Base-by-base conservation (phyloP, 2,113 vertebrate species). In the Platysternon megacephalum region DNA sequence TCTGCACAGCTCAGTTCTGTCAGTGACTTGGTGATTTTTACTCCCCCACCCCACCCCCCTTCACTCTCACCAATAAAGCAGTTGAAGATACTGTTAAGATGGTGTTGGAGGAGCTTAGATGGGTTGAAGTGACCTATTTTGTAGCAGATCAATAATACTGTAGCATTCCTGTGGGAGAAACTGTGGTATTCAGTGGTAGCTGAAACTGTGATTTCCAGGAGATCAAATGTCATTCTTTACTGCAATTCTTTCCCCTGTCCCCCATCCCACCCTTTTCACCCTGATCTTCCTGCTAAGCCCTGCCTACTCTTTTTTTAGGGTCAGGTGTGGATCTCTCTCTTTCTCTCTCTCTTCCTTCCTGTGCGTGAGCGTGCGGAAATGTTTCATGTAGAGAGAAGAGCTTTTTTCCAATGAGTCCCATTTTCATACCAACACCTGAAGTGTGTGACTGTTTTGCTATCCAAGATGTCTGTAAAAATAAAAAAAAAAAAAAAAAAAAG, bases 381-480 rank as follows among this genome's bases (percentile, higher is more conserved):
- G 90, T 93, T 98, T 98, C 89, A 22, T 91, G 28, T 94, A 87
- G 95, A 93, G 80, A 88, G 79, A 74, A 48, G 87, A 8, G 19
- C 93, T 94, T 94, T 89, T 95, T 89, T 94, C 93, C 94, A 80
- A 35, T 24, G 52, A 83, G 95, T 86, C 87, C 91, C 91, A 32
- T 95, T 92, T 95, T 91, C 74, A 85, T 97, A 84, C 48, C 35
- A 61, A 87, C 65, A 85, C 84, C 93, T 96, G 90, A 83, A 84
- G 86, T 96, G 95, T 97, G 97, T 98, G 98, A 97, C 97, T 98
- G 97, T 97, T 97, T 92, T 96, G 88, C 93, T 97, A 86, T 97
- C 97, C 95, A 94, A 98, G 90, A 97, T 96, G 48, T 97, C 96
- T 98, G 98, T 98, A 98, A 97, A 98, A 96, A 97, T 97, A 96